Conservation (phyloP, 2,888 invertebrate species). For the Actias luna region DNA sequence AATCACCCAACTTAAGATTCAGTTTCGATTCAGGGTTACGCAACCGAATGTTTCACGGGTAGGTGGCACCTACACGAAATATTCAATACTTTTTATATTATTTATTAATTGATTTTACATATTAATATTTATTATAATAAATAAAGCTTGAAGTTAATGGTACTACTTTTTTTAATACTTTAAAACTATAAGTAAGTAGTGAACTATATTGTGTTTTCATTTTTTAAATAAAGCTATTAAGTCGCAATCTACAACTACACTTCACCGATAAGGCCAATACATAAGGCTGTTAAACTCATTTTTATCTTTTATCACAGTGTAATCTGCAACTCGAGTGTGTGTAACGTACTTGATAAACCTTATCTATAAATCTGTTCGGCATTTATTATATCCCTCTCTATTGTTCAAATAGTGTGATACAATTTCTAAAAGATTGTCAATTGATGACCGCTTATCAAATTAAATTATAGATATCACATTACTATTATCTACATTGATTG, state of each 20-base stretch:
- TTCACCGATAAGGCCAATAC: constrained; percentile 39
- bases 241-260: constrained; percentile 10
- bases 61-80: constrained; percentile 64
- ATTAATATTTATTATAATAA: constrained; percentile 23
- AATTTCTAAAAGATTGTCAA: constrained; percentile 47
- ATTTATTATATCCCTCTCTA: constrained; percentile 44
- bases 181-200: too few species aligned
- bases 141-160: neutral
- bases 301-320: constrained; percentile 65
- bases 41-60: constrained; percentile 59
- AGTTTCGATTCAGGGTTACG: constrained; percentile 69
- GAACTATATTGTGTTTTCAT: neutral
- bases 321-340: constrained; percentile 60
- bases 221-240: constrained; percentile 1
- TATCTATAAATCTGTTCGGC: constrained; percentile 66
- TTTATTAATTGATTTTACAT: constrained; percentile 27
- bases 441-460: constrained; percentile 58
- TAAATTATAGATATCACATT: constrained; percentile 33
- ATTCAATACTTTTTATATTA: constrained; percentile 57
- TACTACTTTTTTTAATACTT: too few species aligned
- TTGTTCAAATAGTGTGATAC: constrained; percentile 51
- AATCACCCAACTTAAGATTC: constrained; percentile 67
- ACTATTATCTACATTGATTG: constrained; percentile 44
- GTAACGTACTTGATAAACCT: constrained; percentile 58
- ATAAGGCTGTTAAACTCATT: constrained; percentile 67